Base-by-base conservation (phyloP, 1,140 invertebrate species). In the Ostrea edulis region DNA sequence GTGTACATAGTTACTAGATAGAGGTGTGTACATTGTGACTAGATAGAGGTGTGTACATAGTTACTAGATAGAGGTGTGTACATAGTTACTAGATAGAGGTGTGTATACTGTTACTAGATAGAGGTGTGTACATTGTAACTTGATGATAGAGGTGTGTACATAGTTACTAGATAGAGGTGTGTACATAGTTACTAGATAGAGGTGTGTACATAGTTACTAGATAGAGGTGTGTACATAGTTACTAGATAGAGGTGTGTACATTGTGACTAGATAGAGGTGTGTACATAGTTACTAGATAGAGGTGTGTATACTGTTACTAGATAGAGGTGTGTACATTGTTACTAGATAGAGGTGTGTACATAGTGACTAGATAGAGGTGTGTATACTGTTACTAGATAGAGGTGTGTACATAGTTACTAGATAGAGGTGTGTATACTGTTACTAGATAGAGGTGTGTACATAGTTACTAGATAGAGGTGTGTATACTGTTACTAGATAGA, bases 171-270 rank as follows among this genome's bases (percentile, higher is more conserved):
- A 44, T 44, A 44, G 5, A 44, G 2, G 35, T 44, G 5, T 44
- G n/a, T n/a, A n/a, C n/a, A n/a, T n/a, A n/a, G n/a, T 95, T 99
- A 20, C 94, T 99, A 8, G 96, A 97, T 68, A 92, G 93, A 92
- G 95, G 95, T 95, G 92, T 62, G 55, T 62, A 88, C 86, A 84
- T 44, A n/a, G 35, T 1, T 44, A 5, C 35, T 44, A 44, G 17
- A 20, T 54, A 9, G n/a, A 9, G 0, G 20, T 84, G 14, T 52
- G n/a, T 17, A 82, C 22, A 25, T 22, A 8, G 14, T 20, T 25
- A 8, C 35, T 25, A 44, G 35, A 44, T 44, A 44, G 5, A 44
- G 2, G 35, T 44, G 5, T 44, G n/a, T n/a, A n/a, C n/a, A n/a
- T n/a, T n/a, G n/a, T n/a, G n/a, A 20, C 94, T 99, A 8, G 96